These are phyloP conservation scores for Conomelus anceps DNA, from an alignment of 2,888 invertebrate genomes.

Conservation along the genomic window DNA sequence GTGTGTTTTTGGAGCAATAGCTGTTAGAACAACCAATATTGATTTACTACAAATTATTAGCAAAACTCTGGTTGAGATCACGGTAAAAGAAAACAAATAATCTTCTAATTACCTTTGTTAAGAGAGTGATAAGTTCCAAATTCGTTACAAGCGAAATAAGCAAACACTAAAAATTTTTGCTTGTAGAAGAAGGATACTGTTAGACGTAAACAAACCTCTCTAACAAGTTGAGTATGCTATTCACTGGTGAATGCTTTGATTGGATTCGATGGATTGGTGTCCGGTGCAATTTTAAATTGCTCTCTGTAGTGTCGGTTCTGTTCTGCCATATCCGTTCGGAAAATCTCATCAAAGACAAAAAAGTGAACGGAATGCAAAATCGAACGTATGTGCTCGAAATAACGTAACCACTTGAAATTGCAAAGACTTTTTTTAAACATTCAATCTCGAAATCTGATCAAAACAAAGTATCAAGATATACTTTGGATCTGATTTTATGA, in stretches of 20 bases:
- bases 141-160: too few species aligned
- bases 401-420: neutral
- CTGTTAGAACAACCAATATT: too few species aligned
- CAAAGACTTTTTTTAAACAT: too few species aligned
- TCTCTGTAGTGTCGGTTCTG: neutral
- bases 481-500: too few species aligned
- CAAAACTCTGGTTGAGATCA: too few species aligned
- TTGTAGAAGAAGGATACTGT: neutral
- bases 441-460: neutral
- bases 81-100: too few species aligned
- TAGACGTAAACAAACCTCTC: neutral
- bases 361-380: neutral
- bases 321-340: neutral
- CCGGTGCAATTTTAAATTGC: neutral
- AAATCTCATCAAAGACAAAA: neutral
- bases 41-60: too few species aligned
- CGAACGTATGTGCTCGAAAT: neutral
- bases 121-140: too few species aligned
- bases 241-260: neutral
- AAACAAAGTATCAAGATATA: too few species aligned
- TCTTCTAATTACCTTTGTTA: too few species aligned
- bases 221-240: neutral
- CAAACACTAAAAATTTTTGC: neutral
- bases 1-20: too few species aligned
- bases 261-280: neutral